Percentiles rank a stretch among this genome's conserved stretches.
phyloP scores from a whole-genome alignment of 2,797 vertebrate species.

The Apodemus agrarius region DNA sequence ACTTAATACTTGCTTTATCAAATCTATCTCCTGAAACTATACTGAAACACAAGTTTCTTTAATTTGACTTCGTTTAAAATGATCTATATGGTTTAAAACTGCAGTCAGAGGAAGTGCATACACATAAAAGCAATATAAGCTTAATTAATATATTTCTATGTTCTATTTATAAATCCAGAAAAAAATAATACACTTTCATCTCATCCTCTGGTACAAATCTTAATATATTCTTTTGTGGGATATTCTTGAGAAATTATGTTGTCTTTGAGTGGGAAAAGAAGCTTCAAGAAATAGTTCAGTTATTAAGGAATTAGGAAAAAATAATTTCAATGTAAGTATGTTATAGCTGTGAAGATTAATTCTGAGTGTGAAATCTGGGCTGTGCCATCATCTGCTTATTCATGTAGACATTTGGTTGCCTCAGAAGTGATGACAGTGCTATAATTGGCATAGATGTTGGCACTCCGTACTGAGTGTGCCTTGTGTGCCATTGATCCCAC shows the following conservation, averaged over 20 bases:
- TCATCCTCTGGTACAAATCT: neutral
- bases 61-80: neutral
- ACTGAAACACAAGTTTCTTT: neutral
- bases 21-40: neutral
- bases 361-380: neutral
- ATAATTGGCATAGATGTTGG: conserved; percentile 20
- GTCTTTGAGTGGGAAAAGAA: neutral
- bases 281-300: neutral
- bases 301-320: neutral
- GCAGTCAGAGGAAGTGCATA: neutral
- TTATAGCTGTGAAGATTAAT: neutral
- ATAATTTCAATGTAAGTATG: neutral
- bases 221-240: neutral
- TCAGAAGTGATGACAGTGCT: neutral
- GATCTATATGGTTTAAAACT: neutral
- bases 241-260: neutral
- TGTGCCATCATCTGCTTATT: neutral
- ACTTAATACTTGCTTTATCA: neutral
- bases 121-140: neutral
- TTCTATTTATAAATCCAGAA: neutral
- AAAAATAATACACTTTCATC: neutral
- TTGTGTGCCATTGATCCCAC: conserved; percentile 47
- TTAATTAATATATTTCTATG: neutral
- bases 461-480: neutral
- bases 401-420: neutral